Conservation (phyloP, 2,113 vertebrate species). For the Chionis minor region DNA sequence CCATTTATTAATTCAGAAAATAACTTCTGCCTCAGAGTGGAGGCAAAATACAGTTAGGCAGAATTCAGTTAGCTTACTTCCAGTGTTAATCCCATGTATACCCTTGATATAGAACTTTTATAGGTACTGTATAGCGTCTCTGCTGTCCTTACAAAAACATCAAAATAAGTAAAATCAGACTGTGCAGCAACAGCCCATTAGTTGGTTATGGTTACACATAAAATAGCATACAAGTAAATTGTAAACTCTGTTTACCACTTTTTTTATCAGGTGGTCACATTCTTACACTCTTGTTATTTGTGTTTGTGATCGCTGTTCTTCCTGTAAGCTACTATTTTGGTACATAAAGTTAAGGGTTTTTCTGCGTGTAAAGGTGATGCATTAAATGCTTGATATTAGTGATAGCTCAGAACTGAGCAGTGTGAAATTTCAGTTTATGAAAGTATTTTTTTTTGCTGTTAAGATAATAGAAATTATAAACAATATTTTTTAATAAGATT, state of each 20-base stretch:
- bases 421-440: not conserved
- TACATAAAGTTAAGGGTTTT: not conserved
- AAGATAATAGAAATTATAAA: not conserved
- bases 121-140: fast-evolving
- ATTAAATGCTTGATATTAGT: not conserved
- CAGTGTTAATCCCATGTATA: not conserved
- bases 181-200: not conserved
- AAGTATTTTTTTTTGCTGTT: not conserved
- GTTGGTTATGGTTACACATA: not conserved
- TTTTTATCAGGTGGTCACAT: not conserved
- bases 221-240: not conserved
- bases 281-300: not conserved
- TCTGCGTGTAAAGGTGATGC: no score
- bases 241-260: fast-evolving
- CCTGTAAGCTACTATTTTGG: not conserved
- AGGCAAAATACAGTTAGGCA: no score
- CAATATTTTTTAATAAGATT: not conserved
- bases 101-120: not conserved
- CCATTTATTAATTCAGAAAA: not conserved
- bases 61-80: not conserved
- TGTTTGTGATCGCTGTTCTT: not conserved
- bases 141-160: fast-evolving
- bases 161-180: not conserved
- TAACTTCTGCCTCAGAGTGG: not conserved
- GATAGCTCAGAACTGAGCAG: not conserved